phyloP scores from a whole-genome alignment of 1,140 invertebrate genomes.

The Bombus waltoni region DNA sequence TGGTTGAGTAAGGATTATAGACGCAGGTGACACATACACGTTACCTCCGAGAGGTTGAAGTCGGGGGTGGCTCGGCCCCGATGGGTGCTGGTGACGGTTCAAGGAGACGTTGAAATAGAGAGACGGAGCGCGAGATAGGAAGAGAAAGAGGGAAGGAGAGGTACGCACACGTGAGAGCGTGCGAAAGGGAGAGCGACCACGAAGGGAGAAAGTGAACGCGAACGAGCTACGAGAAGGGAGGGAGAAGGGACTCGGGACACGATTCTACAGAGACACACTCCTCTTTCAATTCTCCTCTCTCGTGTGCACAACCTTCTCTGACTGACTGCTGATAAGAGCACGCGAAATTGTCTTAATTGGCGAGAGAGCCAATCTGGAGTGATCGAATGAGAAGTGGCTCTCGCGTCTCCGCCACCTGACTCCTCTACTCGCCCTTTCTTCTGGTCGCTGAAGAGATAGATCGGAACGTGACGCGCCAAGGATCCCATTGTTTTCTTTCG shows the following conservation, averaged over 20 bases:
- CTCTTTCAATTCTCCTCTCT: slow-evolving; percentile 69
- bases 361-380: slow-evolving; percentile 69
- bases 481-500: slow-evolving; percentile 61
- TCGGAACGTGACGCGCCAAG: slow-evolving; percentile 51
- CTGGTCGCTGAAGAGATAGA: slow-evolving; percentile 30
- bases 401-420: slow-evolving; percentile 54
- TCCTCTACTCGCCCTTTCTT: slow-evolving; percentile 55
- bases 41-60: slow-evolving; percentile 61
- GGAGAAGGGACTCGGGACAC: slow-evolving; percentile 32
- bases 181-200: slow-evolving; percentile 34
- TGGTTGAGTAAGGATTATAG: slow-evolving; percentile 82
- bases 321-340: slow-evolving; percentile 72
- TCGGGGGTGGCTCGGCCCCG: slow-evolving; percentile 54
- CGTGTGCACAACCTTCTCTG: slow-evolving; percentile 59
- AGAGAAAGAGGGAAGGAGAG: slow-evolving; percentile 30
- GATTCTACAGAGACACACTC: slow-evolving; percentile 58
- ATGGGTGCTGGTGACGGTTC: slow-evolving; percentile 55
- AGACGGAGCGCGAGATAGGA: slow-evolving; percentile 28
- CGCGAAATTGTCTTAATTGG: slow-evolving; percentile 79
- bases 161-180: slow-evolving; percentile 11
- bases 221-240: background rate
- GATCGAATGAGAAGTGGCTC: slow-evolving; percentile 63
- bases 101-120: slow-evolving; percentile 62
- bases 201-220: slow-evolving; percentile 45
- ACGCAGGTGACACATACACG: slow-evolving; percentile 73